A percentile compares a stretch with the other conserved stretches of the same genome.
Evolutionary conservation across 2,797 vertebrate species (phyloP).

Genomic region (Anguilla obscura): DNA sequence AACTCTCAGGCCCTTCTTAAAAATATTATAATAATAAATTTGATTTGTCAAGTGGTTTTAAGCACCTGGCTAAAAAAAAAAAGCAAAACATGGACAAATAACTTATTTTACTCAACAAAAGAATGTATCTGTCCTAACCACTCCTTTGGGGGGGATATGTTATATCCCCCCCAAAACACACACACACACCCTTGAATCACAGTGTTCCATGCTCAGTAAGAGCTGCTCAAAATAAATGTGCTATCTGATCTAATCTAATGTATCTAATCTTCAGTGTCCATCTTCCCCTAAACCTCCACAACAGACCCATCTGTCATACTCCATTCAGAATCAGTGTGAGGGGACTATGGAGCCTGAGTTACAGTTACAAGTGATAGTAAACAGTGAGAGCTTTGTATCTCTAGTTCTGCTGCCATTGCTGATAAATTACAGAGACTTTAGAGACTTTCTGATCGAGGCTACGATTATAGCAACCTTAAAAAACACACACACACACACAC

Average conservation of each 20-base stretch:
- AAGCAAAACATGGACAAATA: neutral
- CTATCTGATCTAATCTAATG: neutral
- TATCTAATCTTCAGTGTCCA: neutral
- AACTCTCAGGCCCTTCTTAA: neutral
- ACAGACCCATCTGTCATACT: neutral
- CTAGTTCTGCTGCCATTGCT: neutral
- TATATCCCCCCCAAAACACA: neutral
- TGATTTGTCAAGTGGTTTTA: neutral
- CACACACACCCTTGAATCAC: neutral
- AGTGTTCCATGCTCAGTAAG: neutral
- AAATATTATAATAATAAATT: neutral
- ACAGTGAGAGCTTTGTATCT: neutral
- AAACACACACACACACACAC: neutral
- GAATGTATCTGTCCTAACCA: neutral
- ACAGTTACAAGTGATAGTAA: too few species aligned
- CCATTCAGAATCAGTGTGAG: neutral
- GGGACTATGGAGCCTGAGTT: neutral
- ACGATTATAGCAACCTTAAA: neutral
- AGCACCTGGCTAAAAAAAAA: neutral
- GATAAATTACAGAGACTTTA: too few species aligned
- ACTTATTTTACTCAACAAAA: neutral
- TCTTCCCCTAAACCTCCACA: neutral
- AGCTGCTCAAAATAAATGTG: neutral
- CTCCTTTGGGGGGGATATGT: neutral
- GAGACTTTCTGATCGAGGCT: neutral